phyloP scores from a whole-genome alignment of 2,113 vertebrate genomes.

The Rhinoderma darwinii region DNA sequence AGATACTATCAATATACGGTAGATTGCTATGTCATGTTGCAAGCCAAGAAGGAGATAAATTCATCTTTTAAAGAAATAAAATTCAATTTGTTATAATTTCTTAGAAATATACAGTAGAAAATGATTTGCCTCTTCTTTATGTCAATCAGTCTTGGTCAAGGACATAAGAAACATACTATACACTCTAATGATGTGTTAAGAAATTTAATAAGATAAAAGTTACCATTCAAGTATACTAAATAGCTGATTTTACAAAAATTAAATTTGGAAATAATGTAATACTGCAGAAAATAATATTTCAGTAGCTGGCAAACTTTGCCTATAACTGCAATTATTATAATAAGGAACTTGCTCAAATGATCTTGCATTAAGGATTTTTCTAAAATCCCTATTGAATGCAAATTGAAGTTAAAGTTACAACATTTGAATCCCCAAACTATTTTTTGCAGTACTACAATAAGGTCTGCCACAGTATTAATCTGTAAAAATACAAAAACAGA shows the following conservation, averaged over 20 bases:
- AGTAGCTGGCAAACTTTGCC: conserved; percentile 30
- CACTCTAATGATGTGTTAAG: conserved; percentile 44
- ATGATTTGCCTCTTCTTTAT: conserved; percentile 24
- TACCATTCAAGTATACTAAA: conserved; percentile 33
- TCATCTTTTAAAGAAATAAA: conserved; percentile 34
- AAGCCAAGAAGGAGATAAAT: conserved; percentile 45
- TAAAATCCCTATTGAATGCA: conserved; percentile 8
- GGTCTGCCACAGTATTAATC: neutral
- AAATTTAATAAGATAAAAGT: conserved; percentile 36
- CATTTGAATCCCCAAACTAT: neutral
- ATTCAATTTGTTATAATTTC: conserved; percentile 43
- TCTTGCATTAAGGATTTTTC: neutral
- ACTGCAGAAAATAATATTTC: conserved; percentile 23
- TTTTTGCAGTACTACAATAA: neutral
- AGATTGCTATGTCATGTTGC: conserved; percentile 15
- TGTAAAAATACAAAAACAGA: neutral
- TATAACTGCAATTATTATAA: conserved; percentile 25
- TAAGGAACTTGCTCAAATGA: neutral
- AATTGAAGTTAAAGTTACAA: neutral
- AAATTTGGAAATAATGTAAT: neutral
- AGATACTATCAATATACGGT: conserved; percentile 21
- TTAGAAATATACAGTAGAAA: conserved; percentile 31
- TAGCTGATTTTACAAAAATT: conserved; percentile 29
- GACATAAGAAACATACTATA: conserved; percentile 6
- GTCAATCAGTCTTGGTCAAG: conserved; percentile 26